Evolutionary conservation across 2,797 vertebrate species (phyloP).

Genomic region (Mormyrops boulengeri): DNA sequence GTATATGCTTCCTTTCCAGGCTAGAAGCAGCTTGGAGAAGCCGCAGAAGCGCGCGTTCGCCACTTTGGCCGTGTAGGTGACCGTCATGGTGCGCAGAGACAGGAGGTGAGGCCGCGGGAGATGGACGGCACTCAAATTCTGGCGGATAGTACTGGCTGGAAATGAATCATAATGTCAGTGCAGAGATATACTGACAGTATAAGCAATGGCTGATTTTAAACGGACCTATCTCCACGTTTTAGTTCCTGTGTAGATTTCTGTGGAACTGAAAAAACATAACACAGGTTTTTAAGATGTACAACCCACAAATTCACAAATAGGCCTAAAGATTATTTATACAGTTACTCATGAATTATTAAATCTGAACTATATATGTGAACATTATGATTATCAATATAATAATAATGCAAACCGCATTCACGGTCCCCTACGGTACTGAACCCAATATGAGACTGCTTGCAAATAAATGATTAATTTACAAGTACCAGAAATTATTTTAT

Average conservation of each 20-base stretch:
- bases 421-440: neutral
- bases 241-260: neutral
- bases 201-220: neutral
- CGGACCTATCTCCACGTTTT: neutral
- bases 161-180: neutral
- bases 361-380: neutral
- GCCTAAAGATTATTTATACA: neutral
- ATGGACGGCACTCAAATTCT: neutral
- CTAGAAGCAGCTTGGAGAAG: constrained; percentile 82
- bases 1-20: constrained; percentile 93
- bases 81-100: constrained; percentile 65
- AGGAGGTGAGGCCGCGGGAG: neutral
- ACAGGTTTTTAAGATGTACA: neutral
- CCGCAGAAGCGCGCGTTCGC: constrained; percentile 86
- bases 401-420: neutral
- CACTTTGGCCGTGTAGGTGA: constrained; percentile 85
- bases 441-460: neutral
- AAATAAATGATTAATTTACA: neutral
- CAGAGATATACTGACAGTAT: neutral
- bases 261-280: neutral
- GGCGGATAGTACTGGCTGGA: neutral
- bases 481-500: neutral
- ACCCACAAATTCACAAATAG: neutral
- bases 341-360: neutral
- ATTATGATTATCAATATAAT: neutral